Percentiles rank a stretch among this genome's conserved stretches.
These are phyloP conservation scores for Cyprinodon variegatus DNA, from an alignment of 2,113 vertebrate species.

Conservation along the genomic window DNA sequence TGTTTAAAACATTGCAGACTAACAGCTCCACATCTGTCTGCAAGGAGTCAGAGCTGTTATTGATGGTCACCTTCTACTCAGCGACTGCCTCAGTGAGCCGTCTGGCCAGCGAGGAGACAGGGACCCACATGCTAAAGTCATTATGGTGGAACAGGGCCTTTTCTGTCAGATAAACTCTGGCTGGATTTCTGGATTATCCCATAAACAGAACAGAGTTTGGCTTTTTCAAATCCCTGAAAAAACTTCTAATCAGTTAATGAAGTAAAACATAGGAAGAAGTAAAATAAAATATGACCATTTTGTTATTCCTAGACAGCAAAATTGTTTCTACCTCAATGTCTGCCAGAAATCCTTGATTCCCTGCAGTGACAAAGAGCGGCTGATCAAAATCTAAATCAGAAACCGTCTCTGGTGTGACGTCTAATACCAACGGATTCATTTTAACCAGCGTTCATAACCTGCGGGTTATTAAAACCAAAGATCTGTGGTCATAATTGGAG, in stretches of 20 bases:
- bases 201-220: neutral
- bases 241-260: neutral
- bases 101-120: conserved; percentile 37
- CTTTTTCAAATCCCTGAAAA: neutral
- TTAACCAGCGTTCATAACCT: too few species aligned
- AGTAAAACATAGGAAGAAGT: neutral
- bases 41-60: conserved; percentile 28
- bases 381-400: too few species aligned
- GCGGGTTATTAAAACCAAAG: neutral
- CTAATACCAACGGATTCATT: too few species aligned
- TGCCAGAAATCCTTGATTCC: too few species aligned
- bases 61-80: conserved; percentile 23
- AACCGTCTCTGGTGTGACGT: too few species aligned
- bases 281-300: neutral
- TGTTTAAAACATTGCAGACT: neutral
- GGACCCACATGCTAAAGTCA: conserved; percentile 50
- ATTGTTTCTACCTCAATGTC: neutral
- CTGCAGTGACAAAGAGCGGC: too few species aligned
- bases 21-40: conserved; percentile 6
- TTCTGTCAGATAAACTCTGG: conserved; percentile 22
- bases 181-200: conserved; percentile 18
- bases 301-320: neutral
- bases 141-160: conserved; percentile 29
- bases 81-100: conserved; percentile 35
- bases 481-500: neutral